Evolutionary conservation across 2,797 vertebrate genomes (phyloP), one percentile per base, ranked within the genome.

Genomic region (Acanthornis magna): DNA sequence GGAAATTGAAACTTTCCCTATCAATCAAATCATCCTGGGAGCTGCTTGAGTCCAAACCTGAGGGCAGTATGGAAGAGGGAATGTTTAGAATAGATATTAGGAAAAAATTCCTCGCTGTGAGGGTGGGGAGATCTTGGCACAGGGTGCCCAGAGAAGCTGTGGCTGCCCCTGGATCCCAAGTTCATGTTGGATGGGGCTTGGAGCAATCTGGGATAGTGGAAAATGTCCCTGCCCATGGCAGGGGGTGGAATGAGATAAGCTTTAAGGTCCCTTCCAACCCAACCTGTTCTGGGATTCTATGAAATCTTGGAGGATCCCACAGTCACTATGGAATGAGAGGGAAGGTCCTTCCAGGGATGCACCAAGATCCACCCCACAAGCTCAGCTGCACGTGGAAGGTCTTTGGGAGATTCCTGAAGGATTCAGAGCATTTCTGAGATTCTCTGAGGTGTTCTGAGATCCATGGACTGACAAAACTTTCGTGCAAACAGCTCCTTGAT

Each of bases 191-290:
- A 27, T 0, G 1, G 45, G 32, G 19, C 18, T 57, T 11, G 75
- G 58, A 79, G 51, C 67, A 47, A 0, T 38, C 20, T 60, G 68
- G 61, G 68, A 17, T 2, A 13, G 76, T 67, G 61, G 53, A 0
- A 80, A n/a, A 17, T 53, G 76, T 26, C 38, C 29, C n/a, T 73
- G n/a, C 23, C 20, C 43, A 16, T 22, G 83, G 55, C 55, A 42
- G 55, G 62, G 62, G 9, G 16, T n/a, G 67, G n/a, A 0, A 60
- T 6, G 10, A 34, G 40, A 0, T 26, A 26, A 0, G 1, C 6
- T 67, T 54, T 34, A 14, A 27, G 1, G 7, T 27, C 26, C 38
- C 11, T 61, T 27, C 26, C 42, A 1, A 0, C 42, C 48, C 48
- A 62, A 20, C 20, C 13, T 7, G 4, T 32, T 32, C 40, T 30